A percentile compares a stretch with the other conserved stretches of the same genome.
These are phyloP conservation scores for Cyanoderma ruficeps DNA, from an alignment of 2,113 vertebrate species.

Conservation along the genomic window DNA sequence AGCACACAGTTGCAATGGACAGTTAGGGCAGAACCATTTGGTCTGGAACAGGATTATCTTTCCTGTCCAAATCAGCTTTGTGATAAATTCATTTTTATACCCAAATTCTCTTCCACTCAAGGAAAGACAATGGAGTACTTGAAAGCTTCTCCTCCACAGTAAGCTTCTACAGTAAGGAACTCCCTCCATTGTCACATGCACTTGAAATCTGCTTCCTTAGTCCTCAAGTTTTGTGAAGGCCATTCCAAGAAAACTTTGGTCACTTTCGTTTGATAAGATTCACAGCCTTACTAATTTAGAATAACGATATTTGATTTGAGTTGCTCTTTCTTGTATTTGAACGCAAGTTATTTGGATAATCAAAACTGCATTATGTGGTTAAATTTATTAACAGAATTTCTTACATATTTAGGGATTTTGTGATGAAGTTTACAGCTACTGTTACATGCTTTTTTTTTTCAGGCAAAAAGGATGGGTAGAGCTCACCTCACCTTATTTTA, in stretches of 20 bases:
- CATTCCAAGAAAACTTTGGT: neutral
- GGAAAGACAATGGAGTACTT: neutral
- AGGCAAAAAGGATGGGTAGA: neutral
- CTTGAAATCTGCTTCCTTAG: neutral
- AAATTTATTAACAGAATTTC: neutral
- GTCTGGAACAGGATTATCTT: neutral
- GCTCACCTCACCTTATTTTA: neutral
- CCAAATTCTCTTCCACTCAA: neutral
- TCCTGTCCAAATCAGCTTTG: neutral
- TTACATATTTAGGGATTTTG: neutral
- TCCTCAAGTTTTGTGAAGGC: neutral
- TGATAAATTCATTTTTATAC: neutral
- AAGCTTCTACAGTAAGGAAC: neutral
- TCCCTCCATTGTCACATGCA: neutral
- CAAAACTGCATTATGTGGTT: neutral
- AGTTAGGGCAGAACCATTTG: neutral
- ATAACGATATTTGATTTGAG: neutral
- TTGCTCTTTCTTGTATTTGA: neutral
- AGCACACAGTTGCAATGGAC: neutral
- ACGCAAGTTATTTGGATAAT: neutral
- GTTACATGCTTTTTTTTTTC: neutral
- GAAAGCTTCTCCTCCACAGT: neutral
- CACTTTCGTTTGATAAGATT: neutral
- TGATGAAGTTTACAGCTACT: neutral
- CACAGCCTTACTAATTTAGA: neutral